Percentiles rank a stretch among this genome's conserved stretches.
Conservation (phyloP, 2,113 vertebrate species). For the Ptychochromis oligacanthus region DNA sequence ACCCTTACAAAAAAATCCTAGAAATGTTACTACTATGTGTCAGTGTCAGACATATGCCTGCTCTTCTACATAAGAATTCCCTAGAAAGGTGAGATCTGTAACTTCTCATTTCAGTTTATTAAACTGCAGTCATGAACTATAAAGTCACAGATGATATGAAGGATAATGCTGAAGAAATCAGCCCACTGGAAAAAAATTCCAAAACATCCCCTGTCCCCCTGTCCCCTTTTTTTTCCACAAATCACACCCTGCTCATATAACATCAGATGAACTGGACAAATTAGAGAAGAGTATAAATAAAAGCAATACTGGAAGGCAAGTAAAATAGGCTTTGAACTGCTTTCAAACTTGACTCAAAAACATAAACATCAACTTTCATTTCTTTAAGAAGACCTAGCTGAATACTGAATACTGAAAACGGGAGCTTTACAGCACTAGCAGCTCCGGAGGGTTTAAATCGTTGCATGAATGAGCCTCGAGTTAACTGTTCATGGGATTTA, state of each 20-base stretch:
- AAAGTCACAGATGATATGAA: background rate
- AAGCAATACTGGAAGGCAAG: background rate
- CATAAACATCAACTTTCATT: background rate
- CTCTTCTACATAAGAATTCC: background rate
- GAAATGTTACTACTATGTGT: background rate
- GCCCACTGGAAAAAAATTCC: no score
- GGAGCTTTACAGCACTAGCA: background rate
- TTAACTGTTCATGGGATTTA: constrained; percentile 3
- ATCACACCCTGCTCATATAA: background rate
- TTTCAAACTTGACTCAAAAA: background rate
- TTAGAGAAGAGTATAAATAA: background rate
- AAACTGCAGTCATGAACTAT: background rate
- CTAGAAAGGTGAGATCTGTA: background rate
- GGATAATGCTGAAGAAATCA: background rate
- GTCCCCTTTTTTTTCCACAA: background rate
- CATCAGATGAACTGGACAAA: background rate
- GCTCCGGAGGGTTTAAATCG: background rate
- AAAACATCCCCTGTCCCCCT: background rate
- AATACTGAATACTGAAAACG: background rate
- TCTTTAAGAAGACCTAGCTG: background rate
- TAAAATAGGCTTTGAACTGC: background rate
- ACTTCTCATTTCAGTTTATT: background rate
- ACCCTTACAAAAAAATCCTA: background rate
- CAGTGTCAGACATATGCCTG: background rate
- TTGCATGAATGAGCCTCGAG: background rate